Conservation (phyloP, 2,797 vertebrate species). For the Malacoctenus gilli region DNA sequence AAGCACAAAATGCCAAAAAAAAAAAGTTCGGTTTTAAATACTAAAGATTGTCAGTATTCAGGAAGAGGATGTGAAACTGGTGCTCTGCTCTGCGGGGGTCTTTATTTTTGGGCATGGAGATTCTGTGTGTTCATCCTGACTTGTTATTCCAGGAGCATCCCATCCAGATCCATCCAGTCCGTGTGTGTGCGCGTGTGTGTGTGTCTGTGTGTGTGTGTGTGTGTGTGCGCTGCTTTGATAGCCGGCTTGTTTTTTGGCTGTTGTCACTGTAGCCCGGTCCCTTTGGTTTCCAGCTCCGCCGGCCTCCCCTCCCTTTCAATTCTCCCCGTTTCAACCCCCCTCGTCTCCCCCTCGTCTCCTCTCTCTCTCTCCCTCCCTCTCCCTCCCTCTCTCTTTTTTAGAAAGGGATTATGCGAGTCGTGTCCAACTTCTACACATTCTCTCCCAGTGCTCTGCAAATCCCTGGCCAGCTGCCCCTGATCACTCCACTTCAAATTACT, state of each 20-base stretch:
- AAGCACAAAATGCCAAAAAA: no score
- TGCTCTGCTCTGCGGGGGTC: neutral
- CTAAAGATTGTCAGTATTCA: no score
- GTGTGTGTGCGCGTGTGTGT: constrained; percentile 14
- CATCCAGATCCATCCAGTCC: constrained; percentile 24
- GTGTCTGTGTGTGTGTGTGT: constrained; percentile 3
- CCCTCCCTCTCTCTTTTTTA: constrained; percentile 57
- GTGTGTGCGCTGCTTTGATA: constrained; percentile 29
- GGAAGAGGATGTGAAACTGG: neutral
- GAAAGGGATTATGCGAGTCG: constrained; percentile 77
- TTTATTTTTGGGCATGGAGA: constrained; percentile 16
- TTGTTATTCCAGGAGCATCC: constrained; percentile 63
- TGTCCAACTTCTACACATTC: constrained; percentile 73
- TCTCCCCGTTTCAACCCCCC: constrained; percentile 47
- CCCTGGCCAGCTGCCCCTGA: constrained; percentile 74
- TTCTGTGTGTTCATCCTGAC: constrained; percentile 25
- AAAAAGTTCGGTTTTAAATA: no score
- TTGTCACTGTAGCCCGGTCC: constrained; percentile 64
- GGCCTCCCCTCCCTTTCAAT: constrained; percentile 29
- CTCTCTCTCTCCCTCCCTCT: constrained; percentile 45
- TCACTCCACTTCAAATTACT: constrained; percentile 66
- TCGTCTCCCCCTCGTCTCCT: constrained; percentile 32
- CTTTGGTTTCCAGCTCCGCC: constrained; percentile 45
- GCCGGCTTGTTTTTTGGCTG: constrained; percentile 61
- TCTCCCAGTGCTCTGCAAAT: constrained; percentile 72